Evolutionary conservation across 2,888 invertebrate species (phyloP).

Genomic region (Petrophora chlorosata): DNA sequence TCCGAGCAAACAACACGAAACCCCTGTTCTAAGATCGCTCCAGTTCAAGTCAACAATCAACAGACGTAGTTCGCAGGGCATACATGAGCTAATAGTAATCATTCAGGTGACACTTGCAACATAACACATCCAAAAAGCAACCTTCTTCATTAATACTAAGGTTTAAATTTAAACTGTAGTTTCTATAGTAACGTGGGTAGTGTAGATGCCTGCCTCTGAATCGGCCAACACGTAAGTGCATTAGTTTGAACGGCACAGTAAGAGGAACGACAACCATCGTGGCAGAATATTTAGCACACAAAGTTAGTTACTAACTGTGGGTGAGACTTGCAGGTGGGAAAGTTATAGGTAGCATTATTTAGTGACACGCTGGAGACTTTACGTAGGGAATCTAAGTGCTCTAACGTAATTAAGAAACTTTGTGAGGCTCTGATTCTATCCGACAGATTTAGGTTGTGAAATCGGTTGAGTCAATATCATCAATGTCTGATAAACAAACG

Average conservation of each 20-base stretch:
- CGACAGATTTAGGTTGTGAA: no score
- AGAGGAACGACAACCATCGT: conserved; percentile 1
- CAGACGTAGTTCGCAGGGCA: conserved; percentile 26
- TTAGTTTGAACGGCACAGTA: conserved; percentile 26
- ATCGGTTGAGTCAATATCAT: no score
- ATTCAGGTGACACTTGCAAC: conserved; percentile 29
- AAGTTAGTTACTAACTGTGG: background rate
- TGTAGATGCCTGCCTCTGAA: conserved; percentile 22
- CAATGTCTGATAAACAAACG: no score
- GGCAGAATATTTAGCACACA: conserved; percentile 1
- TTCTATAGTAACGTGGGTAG: conserved; percentile 1
- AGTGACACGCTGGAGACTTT: no score
- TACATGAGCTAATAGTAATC: conserved; percentile 35
- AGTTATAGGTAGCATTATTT: background rate
- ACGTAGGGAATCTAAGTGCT: no score
- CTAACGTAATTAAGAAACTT: no score
- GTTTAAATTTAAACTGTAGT: background rate
- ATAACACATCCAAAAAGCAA: background rate
- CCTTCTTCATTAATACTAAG: background rate
- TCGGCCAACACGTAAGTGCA: conserved; percentile 29
- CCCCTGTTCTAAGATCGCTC: conserved; percentile 34
- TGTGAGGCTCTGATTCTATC: no score
- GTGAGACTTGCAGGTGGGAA: background rate
- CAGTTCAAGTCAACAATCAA: conserved; percentile 35
- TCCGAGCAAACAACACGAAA: conserved; percentile 16